Evolutionary conservation across 2,113 vertebrate genomes (phyloP).

Genomic region (Odobenus rosmarus): DNA sequence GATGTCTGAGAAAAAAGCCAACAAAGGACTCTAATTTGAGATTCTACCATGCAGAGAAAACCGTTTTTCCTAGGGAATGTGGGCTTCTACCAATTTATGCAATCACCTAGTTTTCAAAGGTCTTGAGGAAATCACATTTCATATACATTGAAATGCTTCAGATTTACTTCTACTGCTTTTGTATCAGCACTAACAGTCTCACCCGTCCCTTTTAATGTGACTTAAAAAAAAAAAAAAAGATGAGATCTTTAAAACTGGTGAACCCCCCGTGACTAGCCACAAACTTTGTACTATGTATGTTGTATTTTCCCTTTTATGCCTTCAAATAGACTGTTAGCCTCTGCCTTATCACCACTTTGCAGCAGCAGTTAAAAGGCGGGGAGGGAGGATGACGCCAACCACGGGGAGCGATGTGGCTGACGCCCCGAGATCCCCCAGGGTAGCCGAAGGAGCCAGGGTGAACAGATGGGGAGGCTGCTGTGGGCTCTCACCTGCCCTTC

Average conservation of each 20-base stretch:
- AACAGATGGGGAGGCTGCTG: not conserved
- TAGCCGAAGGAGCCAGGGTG: too few species aligned
- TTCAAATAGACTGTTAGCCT: conserved; percentile 13
- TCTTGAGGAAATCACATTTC: conserved; percentile 61
- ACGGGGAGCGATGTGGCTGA: accelerated
- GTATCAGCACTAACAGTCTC: not conserved
- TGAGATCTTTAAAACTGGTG: conserved; percentile 58
- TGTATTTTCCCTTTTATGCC: conserved; percentile 17
- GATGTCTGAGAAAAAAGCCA: not conserved
- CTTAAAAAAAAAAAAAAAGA: not conserved
- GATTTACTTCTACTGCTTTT: conserved; percentile 48
- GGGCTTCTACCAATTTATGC: conserved; percentile 4
- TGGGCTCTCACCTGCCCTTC: not conserved
- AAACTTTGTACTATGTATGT: conserved; percentile 42
- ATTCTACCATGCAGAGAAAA: conserved; percentile 50
- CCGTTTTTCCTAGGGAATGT: conserved; percentile 32
- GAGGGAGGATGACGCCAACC: not conserved
- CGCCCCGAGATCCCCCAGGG: not conserved
- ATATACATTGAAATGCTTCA: conserved; percentile 29
- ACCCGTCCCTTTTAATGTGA: conserved; percentile 28
- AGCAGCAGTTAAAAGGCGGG: conserved; percentile 20
- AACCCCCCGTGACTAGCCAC: conserved; percentile 13
- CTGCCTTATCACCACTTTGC: conserved; percentile 47
- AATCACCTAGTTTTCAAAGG: conserved; percentile 56
- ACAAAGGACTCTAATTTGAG: conserved; percentile 65